phyloP scores from a whole-genome alignment of 2,113 vertebrate genomes.

The Calonectris borealis region DNA sequence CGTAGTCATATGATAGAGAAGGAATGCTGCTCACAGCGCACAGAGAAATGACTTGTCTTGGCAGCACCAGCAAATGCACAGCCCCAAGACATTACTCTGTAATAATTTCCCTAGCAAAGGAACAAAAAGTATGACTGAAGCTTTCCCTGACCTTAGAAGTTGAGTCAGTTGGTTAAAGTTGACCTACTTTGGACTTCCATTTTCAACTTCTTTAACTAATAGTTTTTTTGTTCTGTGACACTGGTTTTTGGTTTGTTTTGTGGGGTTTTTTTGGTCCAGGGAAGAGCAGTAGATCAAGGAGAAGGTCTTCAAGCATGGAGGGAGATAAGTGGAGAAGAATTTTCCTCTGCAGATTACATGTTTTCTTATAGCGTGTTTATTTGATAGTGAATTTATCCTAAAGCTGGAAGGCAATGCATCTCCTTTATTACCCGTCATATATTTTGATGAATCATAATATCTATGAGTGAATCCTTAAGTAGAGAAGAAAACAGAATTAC shows the following conservation, averaged over 20 bases:
- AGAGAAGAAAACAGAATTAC: not conserved
- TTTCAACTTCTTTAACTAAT: slow-evolving; percentile 1
- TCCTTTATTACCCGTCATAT: not conserved
- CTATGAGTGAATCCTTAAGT: not conserved
- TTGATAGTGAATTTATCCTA: not conserved
- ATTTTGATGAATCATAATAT: not conserved
- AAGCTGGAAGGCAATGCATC: not conserved
- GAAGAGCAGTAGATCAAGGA: not conserved
- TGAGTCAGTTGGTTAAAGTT: slow-evolving; percentile 20
- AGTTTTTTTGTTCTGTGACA: not conserved
- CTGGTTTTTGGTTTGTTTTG: not conserved
- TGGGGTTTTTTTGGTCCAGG: not conserved
- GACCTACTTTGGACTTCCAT: slow-evolving; percentile 47
- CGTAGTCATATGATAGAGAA: slow-evolving; percentile 31
- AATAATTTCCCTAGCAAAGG: slow-evolving; percentile 58
- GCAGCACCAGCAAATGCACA: slow-evolving; percentile 6
- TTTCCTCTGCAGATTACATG: not conserved
- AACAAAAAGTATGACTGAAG: slow-evolving; percentile 55
- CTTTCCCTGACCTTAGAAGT: slow-evolving; percentile 49
- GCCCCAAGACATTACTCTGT: slow-evolving; percentile 46
- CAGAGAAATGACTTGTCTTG: slow-evolving; percentile 53
- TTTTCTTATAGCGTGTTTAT: not conserved
- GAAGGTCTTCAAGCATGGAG: not conserved
- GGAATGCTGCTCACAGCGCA: slow-evolving; percentile 40
- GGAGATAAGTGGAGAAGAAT: not conserved